A percentile compares a stretch with the other conserved stretches of the same genome.
Conservation (phyloP, 2,113 vertebrate genomes). For the Tetrax tetrax region DNA sequence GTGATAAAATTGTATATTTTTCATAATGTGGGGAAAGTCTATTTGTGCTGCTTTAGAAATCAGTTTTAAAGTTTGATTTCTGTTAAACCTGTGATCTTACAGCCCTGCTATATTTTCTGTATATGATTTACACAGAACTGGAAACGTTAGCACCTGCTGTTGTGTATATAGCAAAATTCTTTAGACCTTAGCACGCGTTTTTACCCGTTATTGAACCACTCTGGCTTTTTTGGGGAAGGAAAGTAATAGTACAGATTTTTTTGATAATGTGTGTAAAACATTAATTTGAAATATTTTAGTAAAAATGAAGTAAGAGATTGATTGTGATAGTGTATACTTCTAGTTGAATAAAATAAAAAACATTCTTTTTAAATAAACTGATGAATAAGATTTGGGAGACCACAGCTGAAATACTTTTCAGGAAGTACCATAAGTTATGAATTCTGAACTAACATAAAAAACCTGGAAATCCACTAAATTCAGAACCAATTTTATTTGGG, state of each 20-base stretch:
- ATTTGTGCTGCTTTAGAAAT: conserved; percentile 76
- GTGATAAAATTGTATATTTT: conserved; percentile 77
- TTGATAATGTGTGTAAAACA: conserved; percentile 83
- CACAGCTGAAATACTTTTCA: neutral
- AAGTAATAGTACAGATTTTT: conserved; percentile 74
- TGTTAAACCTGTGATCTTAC: conserved; percentile 63
- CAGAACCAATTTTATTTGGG: conserved; percentile 75
- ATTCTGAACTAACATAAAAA: neutral
- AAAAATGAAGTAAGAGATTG: conserved; percentile 77
- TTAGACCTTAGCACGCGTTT: conserved; percentile 64
- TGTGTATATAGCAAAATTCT: conserved; percentile 62
- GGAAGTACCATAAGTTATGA: neutral
- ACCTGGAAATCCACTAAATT: conserved; percentile 17
- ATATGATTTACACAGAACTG: conserved; percentile 50
- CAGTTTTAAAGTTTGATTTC: conserved; percentile 65
- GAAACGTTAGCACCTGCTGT: conserved; percentile 58
- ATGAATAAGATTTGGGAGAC: neutral
- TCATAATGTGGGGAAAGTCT: conserved; percentile 71
- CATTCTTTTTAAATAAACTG: conserved; percentile 70
- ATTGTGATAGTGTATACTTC: conserved; percentile 81
- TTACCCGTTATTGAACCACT: conserved; percentile 75
- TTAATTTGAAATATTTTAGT: conserved; percentile 84
- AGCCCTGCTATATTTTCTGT: conserved; percentile 54
- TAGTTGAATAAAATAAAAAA: conserved; percentile 78
- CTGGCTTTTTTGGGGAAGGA: conserved; percentile 60